phyloP scores from a whole-genome alignment of 2,888 invertebrate species.

The Pyrochroa serraticornis region DNA sequence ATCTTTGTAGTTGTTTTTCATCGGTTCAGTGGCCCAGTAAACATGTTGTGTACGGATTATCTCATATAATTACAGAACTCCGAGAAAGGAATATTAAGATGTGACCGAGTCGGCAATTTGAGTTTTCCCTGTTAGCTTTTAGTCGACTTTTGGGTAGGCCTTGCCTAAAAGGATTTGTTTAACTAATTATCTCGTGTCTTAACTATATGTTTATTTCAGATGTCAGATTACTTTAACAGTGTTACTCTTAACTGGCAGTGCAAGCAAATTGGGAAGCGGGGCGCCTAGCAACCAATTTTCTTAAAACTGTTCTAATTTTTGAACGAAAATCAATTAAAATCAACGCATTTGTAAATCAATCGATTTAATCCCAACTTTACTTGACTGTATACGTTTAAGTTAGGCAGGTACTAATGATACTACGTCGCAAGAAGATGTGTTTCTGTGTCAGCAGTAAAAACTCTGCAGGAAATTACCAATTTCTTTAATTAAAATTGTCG shows the following conservation, averaged over 20 bases:
- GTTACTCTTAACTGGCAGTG: conserved; percentile 1
- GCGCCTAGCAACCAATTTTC: conserved; percentile 1
- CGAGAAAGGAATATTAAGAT: conserved; percentile 20
- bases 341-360: too few species aligned
- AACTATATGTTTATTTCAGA: conserved; percentile 17
- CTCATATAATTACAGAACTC: conserved; percentile 13
- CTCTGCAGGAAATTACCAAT: too few species aligned
- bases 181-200: conserved; percentile 16
- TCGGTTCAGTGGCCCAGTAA: conserved; percentile 15
- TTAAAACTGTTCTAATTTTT: not conserved
- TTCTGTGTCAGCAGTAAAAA: too few species aligned
- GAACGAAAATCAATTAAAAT: too few species aligned
- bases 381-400: too few species aligned
- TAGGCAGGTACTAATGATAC: too few species aligned
- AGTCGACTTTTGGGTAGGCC: conserved; percentile 13
- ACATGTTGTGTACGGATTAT: conserved; percentile 19
- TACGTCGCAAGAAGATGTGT: too few species aligned
- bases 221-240: conserved; percentile 12
- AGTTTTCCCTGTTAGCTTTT: conserved; percentile 15
- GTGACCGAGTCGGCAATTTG: conserved; percentile 16
- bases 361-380: too few species aligned
- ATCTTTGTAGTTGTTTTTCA: conserved; percentile 13
- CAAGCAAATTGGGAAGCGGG: not conserved
- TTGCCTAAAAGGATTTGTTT: conserved; percentile 21
- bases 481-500: too few species aligned